Base-by-base conservation (phyloP, 2,797 vertebrate genomes). In the Sebastes matsubarae region DNA sequence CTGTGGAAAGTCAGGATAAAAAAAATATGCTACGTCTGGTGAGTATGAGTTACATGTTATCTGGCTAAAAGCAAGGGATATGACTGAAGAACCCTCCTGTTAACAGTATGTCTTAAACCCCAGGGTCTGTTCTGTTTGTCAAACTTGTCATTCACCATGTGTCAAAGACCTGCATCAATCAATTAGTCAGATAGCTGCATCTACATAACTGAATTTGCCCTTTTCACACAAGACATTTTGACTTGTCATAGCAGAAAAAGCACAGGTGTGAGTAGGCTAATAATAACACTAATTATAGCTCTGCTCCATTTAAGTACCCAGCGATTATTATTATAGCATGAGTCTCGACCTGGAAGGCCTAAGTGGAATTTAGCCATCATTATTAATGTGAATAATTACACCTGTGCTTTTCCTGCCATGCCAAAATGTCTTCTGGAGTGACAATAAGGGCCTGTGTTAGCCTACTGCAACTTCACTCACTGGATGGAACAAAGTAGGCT, bases 281-380 rank as follows among this genome's bases (percentile, higher is more conserved):
- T 50, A 87, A 86, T 90, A 75, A 83, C 32, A 38, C 58, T 72
- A 83, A 87, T 89, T 83, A 78, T 64, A 29, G 57, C 69, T 72
- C 22, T 27, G 55, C 32, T 84, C 34, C 46, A 79, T 81, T 66
- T 54, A 75, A 64, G 18, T 71, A 64, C 73, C 67, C 18, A 36
- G 67, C 59, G 2, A 16, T 71, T 18, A 59, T 71, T 18, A 59
- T 57, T 80, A 68, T 29, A 63, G 42, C 55, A 60, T 14, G 55
- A 69, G 52, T 16, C 36, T n/a, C 59, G 73, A 69, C 65, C 67
- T 64, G 71, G 24, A 72, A 50, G 57, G 64, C 20, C 50, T 27
- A 24, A 82, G 50, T 65, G 71, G 27, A 72, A 42, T 42, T 42
- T n/a, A 50, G 52, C 22, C 50, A 69, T 82, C 50, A 77, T 61